Base-by-base conservation (phyloP, 1,140 invertebrate genomes). In the Eciton burchellii region DNA sequence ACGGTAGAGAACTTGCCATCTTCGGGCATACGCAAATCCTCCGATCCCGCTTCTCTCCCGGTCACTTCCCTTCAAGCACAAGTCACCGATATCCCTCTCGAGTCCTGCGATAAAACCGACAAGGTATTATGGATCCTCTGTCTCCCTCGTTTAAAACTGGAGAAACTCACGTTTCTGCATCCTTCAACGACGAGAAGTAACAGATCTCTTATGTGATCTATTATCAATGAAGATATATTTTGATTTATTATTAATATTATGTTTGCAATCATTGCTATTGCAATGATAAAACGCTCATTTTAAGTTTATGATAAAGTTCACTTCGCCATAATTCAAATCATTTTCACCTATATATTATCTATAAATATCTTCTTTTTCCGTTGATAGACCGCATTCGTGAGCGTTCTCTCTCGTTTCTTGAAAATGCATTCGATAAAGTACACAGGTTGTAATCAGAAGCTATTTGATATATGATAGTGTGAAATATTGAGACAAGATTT, bases 1-100 rank as follows among this genome's bases (percentile, higher is more conserved):
- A 81, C 83, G 35, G 85, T 88, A 84, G 84, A 87, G 24, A 84
- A 87, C 54, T 63, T 87, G 26, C 72, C 81, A 71, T 82, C 83
- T 35, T 52, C 74, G 35, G 57, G 54, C 45, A 3, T 19, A 26
- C 21, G 60, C 66, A 83, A 85, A 83, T 56, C 66, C 14, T 12
- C 56, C 52, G 63, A 74, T 85, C 62, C 81, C 29, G 12, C 49
- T 45, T 47, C 73, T 41, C 21, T 43, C 41, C 52, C 76, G 43
- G 52, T 65, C 62, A 26, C 49, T n/a, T 71, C 21, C 24, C 35
- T 45, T 43, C 68, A 12, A 73, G 12, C 21, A 62, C 54, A 21
- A 35, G 52, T 52, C 29, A 47, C 60, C 49, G 89, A 90, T 76
- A 86, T 70, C 29, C 77, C 63, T 74, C 45, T 83, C 54, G 88